Percentiles rank a stretch among this genome's conserved stretches.
These are phyloP conservation scores for Meandrina meandrites DNA, from an alignment of 92 coral and sea anemone genomes.

Conservation along the genomic window DNA sequence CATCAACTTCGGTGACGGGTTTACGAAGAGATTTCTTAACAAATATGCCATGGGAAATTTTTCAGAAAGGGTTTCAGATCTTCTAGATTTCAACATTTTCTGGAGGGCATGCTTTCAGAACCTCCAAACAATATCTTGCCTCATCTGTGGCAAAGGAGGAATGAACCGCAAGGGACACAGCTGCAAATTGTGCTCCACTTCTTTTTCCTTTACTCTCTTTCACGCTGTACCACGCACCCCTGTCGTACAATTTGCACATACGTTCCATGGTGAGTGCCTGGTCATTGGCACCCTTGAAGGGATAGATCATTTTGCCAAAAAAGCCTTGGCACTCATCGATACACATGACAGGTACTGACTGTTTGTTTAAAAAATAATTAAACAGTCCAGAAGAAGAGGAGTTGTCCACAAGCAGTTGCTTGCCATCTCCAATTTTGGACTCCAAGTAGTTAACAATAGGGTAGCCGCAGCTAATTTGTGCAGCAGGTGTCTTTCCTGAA, in stretches of 20 bases:
- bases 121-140: too few species aligned
- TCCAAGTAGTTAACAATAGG: constrained; percentile 33
- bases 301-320: constrained; percentile 9
- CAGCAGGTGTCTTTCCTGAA: constrained; percentile 47
- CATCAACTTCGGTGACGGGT: too few species aligned
- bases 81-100: not conserved
- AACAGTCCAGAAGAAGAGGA: constrained; percentile 42
- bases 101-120: too few species aligned
- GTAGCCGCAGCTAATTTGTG: constrained; percentile 23
- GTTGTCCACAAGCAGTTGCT: constrained; percentile 38
- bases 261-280: constrained; percentile 42
- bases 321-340: constrained; percentile 50
- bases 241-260: constrained; percentile 33
- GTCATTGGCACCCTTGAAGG: constrained; percentile 27
- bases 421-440: constrained; percentile 18
- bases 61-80: too few species aligned
- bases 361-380: constrained; percentile 32
- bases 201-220: constrained; percentile 54
- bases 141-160: too few species aligned
- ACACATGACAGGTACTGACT: constrained; percentile 41
- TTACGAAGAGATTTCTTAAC: too few species aligned
- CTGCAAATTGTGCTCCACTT: constrained; percentile 38
- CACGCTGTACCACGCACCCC: constrained; percentile 51
- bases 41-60: too few species aligned
- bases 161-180: constrained; percentile 29